phyloP scores from a whole-genome alignment of 2,797 vertebrate genomes.

The Clarias fuscus region DNA sequence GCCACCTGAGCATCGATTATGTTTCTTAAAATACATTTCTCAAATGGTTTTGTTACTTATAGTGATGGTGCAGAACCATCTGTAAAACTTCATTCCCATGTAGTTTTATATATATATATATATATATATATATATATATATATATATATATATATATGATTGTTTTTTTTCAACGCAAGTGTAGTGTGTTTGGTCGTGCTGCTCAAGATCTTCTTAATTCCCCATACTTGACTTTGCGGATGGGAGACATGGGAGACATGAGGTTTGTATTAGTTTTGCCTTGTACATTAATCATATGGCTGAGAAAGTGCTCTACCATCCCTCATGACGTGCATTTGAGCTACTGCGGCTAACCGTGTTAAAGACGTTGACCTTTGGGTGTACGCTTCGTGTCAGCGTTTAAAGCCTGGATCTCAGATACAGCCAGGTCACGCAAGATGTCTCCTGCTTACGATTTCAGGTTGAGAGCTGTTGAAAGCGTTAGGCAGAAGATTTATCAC shows the following conservation, averaged over 20 bases:
- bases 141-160: background rate
- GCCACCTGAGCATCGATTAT: background rate
- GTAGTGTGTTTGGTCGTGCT: background rate
- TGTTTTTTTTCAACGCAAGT: background rate
- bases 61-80: background rate
- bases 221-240: background rate
- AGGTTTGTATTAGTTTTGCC: conserved; percentile 12
- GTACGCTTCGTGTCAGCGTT: conserved; percentile 4
- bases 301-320: conserved; percentile 21
- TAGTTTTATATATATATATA: background rate
- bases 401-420: conserved; percentile 16
- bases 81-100: background rate
- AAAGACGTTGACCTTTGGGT: conserved; percentile 17
- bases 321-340: conserved; percentile 14
- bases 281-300: conserved; percentile 29
- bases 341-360: conserved; percentile 21
- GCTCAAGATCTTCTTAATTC: background rate
- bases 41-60: background rate
- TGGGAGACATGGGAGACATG: background rate
- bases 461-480: conserved; percentile 7
- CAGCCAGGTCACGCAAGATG: conserved; percentile 17
- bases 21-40: background rate
- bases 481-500: conserved; percentile 17
- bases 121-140: background rate
- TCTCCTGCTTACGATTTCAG: conserved; percentile 12